Conservation (phyloP, 2,888 invertebrate species). For the Lottia scabra region DNA sequence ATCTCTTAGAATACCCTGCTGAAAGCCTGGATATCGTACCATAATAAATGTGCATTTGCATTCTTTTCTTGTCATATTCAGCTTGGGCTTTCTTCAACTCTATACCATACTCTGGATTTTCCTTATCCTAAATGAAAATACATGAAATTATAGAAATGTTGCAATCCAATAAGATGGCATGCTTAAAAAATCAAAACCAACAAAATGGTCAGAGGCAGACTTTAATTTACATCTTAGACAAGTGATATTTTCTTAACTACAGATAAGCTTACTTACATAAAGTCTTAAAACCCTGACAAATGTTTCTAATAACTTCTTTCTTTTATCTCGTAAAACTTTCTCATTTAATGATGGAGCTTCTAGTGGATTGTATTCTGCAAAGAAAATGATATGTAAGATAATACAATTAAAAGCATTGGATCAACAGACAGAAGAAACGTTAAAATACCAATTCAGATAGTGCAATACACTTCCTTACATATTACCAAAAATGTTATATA, state of each 20-base stretch:
- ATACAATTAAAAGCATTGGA: not conserved
- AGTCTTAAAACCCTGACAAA: slow-evolving; percentile 92
- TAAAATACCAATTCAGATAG: too few species aligned
- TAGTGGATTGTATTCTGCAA: slow-evolving; percentile 90
- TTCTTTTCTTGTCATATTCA: slow-evolving; percentile 91
- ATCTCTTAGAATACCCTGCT: too few species aligned
- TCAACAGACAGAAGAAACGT: not conserved
- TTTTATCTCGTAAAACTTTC: slow-evolving; percentile 95
- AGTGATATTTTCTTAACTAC: not conserved
- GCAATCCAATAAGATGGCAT: too few species aligned
- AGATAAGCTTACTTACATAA: slow-evolving; percentile 82
- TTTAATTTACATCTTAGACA: not conserved
- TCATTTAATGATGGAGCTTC: slow-evolving; percentile 96
- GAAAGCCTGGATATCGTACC: slow-evolving; percentile 69
- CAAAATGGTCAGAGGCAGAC: not conserved
- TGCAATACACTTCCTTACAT: slow-evolving; percentile 8
- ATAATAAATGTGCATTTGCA: slow-evolving; percentile 89
- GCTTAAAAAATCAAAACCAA: too few species aligned
- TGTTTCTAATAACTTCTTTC: slow-evolving; percentile 94
- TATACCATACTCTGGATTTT: slow-evolving; percentile 93
- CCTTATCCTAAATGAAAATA: slow-evolving; percentile 81
- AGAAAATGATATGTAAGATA: too few species aligned
- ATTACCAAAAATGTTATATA: too few species aligned
- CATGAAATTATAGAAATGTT: not conserved
- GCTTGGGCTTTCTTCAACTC: slow-evolving; percentile 86